These are phyloP conservation scores for Euphydryas editha DNA, from an alignment of 2,888 invertebrate genomes.

Conservation along the genomic window DNA sequence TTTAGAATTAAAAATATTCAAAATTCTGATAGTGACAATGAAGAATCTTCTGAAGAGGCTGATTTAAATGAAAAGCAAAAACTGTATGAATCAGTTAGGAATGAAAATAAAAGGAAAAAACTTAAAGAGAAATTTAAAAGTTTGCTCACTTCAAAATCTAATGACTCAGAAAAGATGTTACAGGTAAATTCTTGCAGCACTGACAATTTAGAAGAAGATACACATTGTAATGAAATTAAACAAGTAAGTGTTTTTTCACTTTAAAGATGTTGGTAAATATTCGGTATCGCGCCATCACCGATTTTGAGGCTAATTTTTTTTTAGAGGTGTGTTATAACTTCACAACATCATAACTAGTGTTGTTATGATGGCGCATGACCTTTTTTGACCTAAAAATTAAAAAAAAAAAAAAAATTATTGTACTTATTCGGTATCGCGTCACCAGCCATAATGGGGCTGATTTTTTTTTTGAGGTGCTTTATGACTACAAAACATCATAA, in stretches of 20 bases:
- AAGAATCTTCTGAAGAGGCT: constrained; percentile 28
- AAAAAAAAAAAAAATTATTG: too few relatives aligned
- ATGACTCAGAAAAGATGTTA: constrained; percentile 39
- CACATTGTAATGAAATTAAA: constrained; percentile 54
- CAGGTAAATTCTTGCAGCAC: constrained; percentile 8
- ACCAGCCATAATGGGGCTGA: too few relatives aligned
- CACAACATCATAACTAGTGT: too few relatives aligned
- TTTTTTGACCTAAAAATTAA: too few relatives aligned
- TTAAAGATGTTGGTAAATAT: background rate
- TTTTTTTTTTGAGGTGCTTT: too few relatives aligned
- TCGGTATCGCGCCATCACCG: background rate
- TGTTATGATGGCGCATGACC: too few relatives aligned
- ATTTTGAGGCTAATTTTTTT: too few relatives aligned
- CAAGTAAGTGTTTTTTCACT: constrained; percentile 52
- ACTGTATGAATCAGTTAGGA: constrained; percentile 54
- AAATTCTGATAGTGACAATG: constrained; percentile 25
- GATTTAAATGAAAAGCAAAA: constrained; percentile 42
- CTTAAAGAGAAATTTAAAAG: constrained; percentile 67
- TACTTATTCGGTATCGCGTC: too few relatives aligned
- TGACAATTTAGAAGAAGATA: constrained; percentile 33
- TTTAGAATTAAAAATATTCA: constrained; percentile 39
- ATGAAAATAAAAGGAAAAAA: constrained; percentile 63
- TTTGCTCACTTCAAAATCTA: constrained; percentile 53
- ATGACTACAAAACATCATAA: too few relatives aligned
- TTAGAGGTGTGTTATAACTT: too few relatives aligned